Evolutionary conservation across 2,113 vertebrate genomes (phyloP).

Genomic region (Scomber japonicus): DNA sequence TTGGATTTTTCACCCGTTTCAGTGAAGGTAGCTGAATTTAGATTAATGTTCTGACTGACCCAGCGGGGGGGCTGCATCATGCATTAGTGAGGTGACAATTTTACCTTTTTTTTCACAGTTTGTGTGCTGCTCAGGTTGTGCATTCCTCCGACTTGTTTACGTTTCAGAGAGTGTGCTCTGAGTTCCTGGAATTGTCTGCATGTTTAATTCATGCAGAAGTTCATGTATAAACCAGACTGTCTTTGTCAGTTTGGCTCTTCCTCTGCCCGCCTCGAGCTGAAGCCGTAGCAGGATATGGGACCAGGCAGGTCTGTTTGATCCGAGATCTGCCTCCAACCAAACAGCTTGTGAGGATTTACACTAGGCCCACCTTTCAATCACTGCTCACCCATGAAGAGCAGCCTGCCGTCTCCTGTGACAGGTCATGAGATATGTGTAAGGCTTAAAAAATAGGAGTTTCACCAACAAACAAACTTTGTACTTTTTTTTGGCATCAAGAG

Average conservation of each 20-base stretch:
- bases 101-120: constrained; percentile 12
- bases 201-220: constrained; percentile 71
- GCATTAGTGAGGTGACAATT: constrained; percentile 9
- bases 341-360: constrained; percentile 28
- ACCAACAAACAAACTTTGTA: constrained; percentile 26
- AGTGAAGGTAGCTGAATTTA: background rate
- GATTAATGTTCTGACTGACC: constrained; percentile 14
- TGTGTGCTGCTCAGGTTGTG: background rate
- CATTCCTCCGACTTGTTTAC: constrained; percentile 9
- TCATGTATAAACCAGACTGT: constrained; percentile 48
- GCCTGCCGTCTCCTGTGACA: constrained; percentile 15
- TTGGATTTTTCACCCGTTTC: constrained; percentile 1
- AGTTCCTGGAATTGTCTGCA: constrained; percentile 56
- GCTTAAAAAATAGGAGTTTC: background rate
- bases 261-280: constrained; percentile 25
- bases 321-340: constrained; percentile 1
- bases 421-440: constrained; percentile 13
- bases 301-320: constrained; percentile 45
- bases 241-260: constrained; percentile 54
- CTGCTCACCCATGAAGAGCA: constrained; percentile 11
- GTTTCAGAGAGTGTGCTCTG: constrained; percentile 26
- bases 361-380: constrained; percentile 25
- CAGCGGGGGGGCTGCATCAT: constrained; percentile 4
- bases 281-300: constrained; percentile 12
- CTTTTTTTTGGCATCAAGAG: background rate